phyloP scores from a whole-genome alignment of 2,797 vertebrate species.

The Fistularia commersonii region DNA sequence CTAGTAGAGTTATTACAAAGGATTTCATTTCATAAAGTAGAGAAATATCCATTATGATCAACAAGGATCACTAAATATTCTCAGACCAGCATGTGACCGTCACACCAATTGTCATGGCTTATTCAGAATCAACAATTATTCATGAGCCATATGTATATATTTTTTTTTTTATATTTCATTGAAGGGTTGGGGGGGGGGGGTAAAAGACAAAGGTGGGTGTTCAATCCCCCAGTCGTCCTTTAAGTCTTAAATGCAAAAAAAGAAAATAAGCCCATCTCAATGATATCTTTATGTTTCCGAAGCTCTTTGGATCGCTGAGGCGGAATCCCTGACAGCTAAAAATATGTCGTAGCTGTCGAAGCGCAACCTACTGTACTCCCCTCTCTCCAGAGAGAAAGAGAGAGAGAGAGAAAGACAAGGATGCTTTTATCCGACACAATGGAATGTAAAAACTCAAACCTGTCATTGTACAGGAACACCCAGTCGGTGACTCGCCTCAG shows the following conservation, averaged over 20 bases:
- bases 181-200: too few relatives aligned
- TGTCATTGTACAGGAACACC: conserved; percentile 9
- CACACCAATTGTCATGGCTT: too few relatives aligned
- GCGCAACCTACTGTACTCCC: conserved; percentile 10
- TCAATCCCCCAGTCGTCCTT: not conserved
- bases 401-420: conserved; percentile 3
- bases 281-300: conserved; percentile 8
- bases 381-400: conserved; percentile 18
- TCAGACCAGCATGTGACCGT: too few relatives aligned
- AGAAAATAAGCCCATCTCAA: not conserved
- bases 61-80: too few relatives aligned
- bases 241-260: not conserved
- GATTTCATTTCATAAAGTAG: too few relatives aligned
- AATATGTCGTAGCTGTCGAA: conserved; percentile 25
- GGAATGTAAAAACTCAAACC: conserved; percentile 6
- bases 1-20: too few relatives aligned
- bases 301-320: conserved; percentile 5
- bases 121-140: too few relatives aligned
- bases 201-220: not conserved
- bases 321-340: conserved; percentile 22
- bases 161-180: too few relatives aligned
- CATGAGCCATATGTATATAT: too few relatives aligned
- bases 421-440: conserved; percentile 5
- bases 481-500: conserved; percentile 3
- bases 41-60: too few relatives aligned